phyloP scores from a whole-genome alignment of 2,113 vertebrate species.

The Pedionomus torquatus region DNA sequence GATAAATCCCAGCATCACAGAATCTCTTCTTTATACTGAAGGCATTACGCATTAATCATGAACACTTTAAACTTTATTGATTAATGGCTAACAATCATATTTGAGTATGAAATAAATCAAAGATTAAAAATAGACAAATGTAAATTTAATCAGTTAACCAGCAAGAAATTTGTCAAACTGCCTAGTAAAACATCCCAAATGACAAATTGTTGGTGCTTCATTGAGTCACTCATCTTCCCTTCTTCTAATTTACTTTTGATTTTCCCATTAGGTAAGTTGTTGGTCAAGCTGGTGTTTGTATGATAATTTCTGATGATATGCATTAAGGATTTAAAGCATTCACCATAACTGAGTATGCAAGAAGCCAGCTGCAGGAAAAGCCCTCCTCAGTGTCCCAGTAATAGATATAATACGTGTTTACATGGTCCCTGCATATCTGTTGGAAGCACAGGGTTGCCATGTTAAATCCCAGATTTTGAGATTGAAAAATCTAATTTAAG shows the following conservation, averaged over 20 bases:
- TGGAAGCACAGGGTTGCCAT: background rate
- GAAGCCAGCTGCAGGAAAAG: slow-evolving; percentile 4
- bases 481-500: background rate
- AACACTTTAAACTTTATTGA: slow-evolving; percentile 5
- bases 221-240: background rate
- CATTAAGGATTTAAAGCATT: background rate
- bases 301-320: background rate
- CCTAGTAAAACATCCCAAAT: slow-evolving; percentile 1
- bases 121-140: slow-evolving; percentile 29
- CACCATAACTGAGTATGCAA: background rate
- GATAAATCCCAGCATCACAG: background rate
- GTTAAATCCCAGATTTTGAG: background rate
- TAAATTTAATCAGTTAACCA: slow-evolving; percentile 31
- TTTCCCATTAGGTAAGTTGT: background rate
- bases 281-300: background rate
- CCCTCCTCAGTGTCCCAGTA: background rate
- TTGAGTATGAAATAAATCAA: slow-evolving; percentile 40
- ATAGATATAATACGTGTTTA: background rate
- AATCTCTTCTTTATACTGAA: slow-evolving; percentile 24
- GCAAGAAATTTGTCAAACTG: slow-evolving; percentile 27
- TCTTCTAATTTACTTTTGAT: slow-evolving; percentile 2
- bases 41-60: slow-evolving; percentile 18
- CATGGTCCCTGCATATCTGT: background rate
- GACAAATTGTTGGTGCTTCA: slow-evolving; percentile 17
- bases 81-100: slow-evolving; percentile 33